Percentiles rank a stretch among this genome's conserved stretches.
These are phyloP conservation scores for Picus viridis DNA, from an alignment of 2,797 vertebrate genomes.

Conservation along the genomic window DNA sequence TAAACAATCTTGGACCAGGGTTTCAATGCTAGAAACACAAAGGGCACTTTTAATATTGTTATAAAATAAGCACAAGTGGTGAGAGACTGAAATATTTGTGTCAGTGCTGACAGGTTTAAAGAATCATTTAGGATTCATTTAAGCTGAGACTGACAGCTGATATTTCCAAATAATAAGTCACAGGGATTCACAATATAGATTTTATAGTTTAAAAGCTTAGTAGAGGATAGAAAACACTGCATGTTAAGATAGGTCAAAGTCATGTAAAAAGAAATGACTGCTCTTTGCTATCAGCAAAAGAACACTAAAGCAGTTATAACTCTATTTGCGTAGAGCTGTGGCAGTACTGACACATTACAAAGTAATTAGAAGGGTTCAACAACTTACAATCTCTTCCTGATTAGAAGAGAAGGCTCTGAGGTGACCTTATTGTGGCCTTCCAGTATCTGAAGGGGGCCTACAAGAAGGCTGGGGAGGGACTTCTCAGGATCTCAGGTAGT, in stretches of 20 bases:
- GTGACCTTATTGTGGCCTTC: no score
- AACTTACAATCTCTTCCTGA: background rate
- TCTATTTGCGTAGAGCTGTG: accelerated
- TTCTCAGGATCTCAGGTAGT: no score
- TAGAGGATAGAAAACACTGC: accelerated
- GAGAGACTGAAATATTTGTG: accelerated
- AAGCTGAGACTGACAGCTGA: background rate
- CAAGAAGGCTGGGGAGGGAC: no score
- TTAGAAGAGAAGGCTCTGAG: background rate
- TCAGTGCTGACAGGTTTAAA: background rate
- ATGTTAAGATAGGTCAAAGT: background rate
- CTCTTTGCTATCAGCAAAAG: background rate
- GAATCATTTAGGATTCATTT: background rate
- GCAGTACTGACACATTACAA: accelerated
- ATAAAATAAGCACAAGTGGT: background rate
- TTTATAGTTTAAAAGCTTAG: background rate
- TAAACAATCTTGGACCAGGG: background rate
- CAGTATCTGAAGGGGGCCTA: no score
- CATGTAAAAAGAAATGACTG: background rate
- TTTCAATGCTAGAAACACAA: background rate
- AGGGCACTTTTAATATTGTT: no score
- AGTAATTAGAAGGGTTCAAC: background rate
- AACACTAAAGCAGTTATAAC: background rate
- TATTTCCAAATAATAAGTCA: background rate
- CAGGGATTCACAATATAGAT: background rate